Evolutionary conservation across 2,888 invertebrate genomes (phyloP), one percentile per base, ranked within the genome.

Genomic region (Chalcis sispes): DNA sequence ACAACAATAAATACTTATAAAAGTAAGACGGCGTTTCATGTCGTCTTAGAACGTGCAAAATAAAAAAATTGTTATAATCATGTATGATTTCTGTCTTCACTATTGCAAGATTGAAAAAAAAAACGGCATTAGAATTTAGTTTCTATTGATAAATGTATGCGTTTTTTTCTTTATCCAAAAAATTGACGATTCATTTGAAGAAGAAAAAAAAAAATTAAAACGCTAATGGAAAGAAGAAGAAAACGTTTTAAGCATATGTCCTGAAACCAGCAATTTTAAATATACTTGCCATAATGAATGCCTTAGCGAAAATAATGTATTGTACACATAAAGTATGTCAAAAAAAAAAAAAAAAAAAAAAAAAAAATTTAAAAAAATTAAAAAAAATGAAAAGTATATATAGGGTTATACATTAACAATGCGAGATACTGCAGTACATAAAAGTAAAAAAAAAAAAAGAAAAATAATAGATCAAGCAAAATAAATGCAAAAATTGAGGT

Each of bases 241-340:
- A 54, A 62, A 79, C 76, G 76, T 76, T 80, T 80, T 80, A 80
- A 79, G 79, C 79, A 80, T 80, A 80, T 81, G 79, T 82, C 81
- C 65, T 77, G 82, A 84, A 81, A 80, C 81, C 82, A 83, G 83
- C 83, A 85, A 83, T 81, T 83, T 83, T 83, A 80, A 83, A 85
- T 83, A 85, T 85, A 87, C 85, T 87, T 86, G 86, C 87, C 87
- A 87, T 87, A 84, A 85, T 81, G 84, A 87, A 87, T 87, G 87
- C 87, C 86, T 87, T 87, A 87, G 87, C 83, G 83, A 85, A 84
- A 77, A 82, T 82, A 81, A 82, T 79, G 71, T 74, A 82, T 79
- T 82, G 81, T 81, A 83, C 78, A 81, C 79, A 78, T 80, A 80
- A 80, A 80, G 75, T 81, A 82, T 77, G 78, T 79, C n/a, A n/a